Evolutionary conservation across 2,797 vertebrate species (phyloP).

Genomic region (Sciaenops ocellatus): DNA sequence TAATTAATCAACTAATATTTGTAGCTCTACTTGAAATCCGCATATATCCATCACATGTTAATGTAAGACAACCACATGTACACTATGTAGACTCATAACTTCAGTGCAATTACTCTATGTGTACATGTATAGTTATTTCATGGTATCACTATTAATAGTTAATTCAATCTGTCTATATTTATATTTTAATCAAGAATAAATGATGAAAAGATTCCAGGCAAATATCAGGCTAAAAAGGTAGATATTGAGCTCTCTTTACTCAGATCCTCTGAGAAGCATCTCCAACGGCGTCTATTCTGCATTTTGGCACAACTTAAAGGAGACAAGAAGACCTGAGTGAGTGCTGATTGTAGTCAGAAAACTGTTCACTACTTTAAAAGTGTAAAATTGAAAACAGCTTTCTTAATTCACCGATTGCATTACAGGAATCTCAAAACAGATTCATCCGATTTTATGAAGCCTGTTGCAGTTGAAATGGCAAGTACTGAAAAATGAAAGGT

Average conservation of each 20-base stretch:
- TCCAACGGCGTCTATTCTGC: not conserved
- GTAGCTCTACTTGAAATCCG: too few relatives aligned
- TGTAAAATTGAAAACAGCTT: not conserved
- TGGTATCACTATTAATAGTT: not conserved
- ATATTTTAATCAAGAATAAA: not conserved
- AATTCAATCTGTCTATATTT: not conserved
- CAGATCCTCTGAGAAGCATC: not conserved
- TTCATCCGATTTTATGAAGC: not conserved
- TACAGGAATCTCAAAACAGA: not conserved
- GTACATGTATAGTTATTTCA: not conserved
- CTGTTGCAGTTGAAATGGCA: not conserved
- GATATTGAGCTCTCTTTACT: not conserved
- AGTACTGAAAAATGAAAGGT: not conserved
- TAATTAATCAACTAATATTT: too few relatives aligned
- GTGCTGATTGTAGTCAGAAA: slow-evolving; percentile 7
- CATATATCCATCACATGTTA: not conserved
- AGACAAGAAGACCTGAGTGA: not conserved
- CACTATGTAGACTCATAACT: not conserved
- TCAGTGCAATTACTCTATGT: not conserved
- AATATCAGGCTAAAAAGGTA: not conserved
- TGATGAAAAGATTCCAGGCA: not conserved
- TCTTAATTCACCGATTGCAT: not conserved
- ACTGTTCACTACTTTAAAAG: not conserved
- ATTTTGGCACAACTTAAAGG: slow-evolving; percentile 10
- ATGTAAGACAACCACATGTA: not conserved